phyloP scores from a whole-genome alignment of 2,113 vertebrate genomes.

The Pyxicephalus adspersus region DNA sequence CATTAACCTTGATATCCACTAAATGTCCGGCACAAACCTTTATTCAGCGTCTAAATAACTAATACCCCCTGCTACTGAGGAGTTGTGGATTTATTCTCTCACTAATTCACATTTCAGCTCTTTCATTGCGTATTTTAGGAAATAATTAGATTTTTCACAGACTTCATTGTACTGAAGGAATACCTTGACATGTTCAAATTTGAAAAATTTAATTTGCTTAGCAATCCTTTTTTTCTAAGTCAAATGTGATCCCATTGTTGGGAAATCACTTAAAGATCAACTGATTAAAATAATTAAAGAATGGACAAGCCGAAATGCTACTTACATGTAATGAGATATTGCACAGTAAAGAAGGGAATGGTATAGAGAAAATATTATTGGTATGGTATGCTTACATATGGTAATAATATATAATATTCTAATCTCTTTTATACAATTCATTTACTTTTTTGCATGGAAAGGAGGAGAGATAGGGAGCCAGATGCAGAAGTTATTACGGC shows the following conservation, averaged over 20 bases:
- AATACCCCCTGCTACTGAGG: constrained; percentile 8
- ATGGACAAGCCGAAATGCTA: background rate
- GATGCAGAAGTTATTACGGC: too few relatives aligned
- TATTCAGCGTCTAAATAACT: constrained; percentile 28
- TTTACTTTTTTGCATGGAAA: too few relatives aligned
- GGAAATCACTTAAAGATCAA: background rate
- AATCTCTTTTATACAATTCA: too few relatives aligned
- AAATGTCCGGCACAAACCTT: constrained; percentile 11
- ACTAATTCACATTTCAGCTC: background rate
- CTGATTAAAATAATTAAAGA: background rate
- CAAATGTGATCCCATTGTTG: constrained; percentile 5
- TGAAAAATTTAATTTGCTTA: constrained; percentile 15
- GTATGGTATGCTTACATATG: background rate
- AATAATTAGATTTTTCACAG: background rate
- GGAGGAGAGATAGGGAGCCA: too few relatives aligned
- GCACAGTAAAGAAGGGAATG: background rate
- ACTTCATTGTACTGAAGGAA: background rate
- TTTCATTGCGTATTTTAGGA: constrained; percentile 13
- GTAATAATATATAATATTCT: too few relatives aligned
- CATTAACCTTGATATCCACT: constrained; percentile 12
- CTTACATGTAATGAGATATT: constrained; percentile 10
- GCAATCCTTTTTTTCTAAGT: background rate
- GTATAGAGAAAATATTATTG: background rate
- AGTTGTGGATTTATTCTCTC: background rate
- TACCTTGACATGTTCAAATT: background rate